These are phyloP conservation scores for Philypnodon macrostomus DNA, from an alignment of 2,797 vertebrate genomes.

Conservation along the genomic window DNA sequence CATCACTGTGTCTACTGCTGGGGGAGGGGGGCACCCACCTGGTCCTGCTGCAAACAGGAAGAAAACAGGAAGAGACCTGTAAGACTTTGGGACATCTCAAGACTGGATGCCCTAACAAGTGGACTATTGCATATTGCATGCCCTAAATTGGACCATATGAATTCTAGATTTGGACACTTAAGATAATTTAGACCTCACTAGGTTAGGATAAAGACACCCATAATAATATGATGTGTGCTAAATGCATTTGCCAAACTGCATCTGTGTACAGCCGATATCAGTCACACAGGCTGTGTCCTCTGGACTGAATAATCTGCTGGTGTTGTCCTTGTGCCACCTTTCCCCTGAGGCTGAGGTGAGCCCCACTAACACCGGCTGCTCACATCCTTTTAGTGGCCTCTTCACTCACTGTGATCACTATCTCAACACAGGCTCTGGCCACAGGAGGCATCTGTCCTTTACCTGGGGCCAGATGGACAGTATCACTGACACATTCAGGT, in stretches of 20 bases:
- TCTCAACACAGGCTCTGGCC: conserved; percentile 28
- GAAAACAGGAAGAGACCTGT: conserved; percentile 35
- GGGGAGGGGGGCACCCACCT: conserved; percentile 54
- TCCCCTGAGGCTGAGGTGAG: conserved; percentile 25
- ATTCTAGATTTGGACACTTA: no score
- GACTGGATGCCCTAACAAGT: conserved; percentile 22
- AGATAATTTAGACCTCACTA: no score
- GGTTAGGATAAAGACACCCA: no score
- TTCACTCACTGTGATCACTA: conserved; percentile 30
- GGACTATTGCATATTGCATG: background rate
- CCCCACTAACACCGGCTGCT: conserved; percentile 49
- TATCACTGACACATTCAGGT: conserved; percentile 2
- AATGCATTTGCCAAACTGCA: no score
- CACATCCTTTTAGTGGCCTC: conserved; percentile 42
- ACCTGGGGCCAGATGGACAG: conserved; percentile 43
- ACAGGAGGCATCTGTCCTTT: conserved; percentile 23
- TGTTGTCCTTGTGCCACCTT: conserved; percentile 20
- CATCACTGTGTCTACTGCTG: conserved; percentile 71
- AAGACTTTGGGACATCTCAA: conserved; percentile 17
- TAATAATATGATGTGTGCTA: no score
- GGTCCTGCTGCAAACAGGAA: conserved; percentile 48
- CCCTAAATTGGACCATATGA: no score
- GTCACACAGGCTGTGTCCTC: no score
- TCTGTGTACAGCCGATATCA: no score
- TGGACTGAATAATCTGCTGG: conserved; percentile 11